These are phyloP conservation scores for Excalfactoria chinensis DNA, from an alignment of 2,113 vertebrate species.

Conservation along the genomic window DNA sequence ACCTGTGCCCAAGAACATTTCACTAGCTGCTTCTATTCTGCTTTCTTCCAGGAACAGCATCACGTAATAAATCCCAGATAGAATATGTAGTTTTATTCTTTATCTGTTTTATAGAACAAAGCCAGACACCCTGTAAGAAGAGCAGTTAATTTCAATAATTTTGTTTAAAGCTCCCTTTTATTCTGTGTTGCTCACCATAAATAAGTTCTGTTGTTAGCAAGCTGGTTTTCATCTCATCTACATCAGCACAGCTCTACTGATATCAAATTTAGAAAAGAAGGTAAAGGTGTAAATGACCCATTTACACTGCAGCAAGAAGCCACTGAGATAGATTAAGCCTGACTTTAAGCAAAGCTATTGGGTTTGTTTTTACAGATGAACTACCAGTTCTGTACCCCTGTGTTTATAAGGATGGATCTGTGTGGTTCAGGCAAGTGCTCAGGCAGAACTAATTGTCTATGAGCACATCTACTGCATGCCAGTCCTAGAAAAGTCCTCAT, in stretches of 20 bases:
- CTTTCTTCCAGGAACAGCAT: background rate
- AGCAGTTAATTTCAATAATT: background rate
- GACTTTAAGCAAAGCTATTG: background rate
- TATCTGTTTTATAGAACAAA: background rate
- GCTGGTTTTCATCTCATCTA: background rate
- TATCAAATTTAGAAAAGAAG: background rate
- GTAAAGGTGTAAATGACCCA: fast-evolving
- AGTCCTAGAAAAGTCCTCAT: background rate
- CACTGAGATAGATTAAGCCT: background rate
- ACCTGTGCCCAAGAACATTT: background rate
- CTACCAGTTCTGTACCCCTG: background rate
- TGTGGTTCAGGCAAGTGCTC: fast-evolving
- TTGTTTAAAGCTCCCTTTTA: background rate
- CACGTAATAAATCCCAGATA: background rate
- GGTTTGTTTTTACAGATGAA: background rate
- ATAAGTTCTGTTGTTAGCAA: background rate
- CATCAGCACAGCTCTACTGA: background rate
- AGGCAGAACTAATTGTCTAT: background rate
- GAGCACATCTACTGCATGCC: background rate
- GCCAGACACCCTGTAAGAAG: background rate
- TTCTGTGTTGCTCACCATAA: background rate
- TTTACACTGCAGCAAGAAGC: background rate
- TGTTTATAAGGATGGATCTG: background rate
- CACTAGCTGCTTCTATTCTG: background rate
- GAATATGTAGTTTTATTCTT: background rate